Evolutionary conservation across 2,797 vertebrate genomes (phyloP).

Genomic region (Cetoscarus ocellatus): DNA sequence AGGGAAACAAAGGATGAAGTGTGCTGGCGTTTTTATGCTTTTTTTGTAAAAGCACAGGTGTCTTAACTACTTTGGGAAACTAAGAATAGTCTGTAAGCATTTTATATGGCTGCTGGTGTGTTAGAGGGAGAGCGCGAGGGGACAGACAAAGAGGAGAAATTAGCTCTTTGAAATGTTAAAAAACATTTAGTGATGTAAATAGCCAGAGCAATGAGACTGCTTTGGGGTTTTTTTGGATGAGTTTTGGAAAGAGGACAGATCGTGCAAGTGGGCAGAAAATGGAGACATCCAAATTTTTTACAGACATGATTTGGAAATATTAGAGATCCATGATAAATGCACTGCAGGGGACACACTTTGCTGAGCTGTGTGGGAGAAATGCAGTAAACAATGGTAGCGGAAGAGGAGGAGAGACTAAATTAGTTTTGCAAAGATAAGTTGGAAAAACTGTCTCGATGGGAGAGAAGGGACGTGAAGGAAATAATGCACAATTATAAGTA

Average conservation of each 20-base stretch:
- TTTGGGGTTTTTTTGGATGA: conserved; percentile 23
- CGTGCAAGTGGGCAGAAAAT: background rate
- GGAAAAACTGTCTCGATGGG: background rate
- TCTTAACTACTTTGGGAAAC: conserved; percentile 27
- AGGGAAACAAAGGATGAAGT: conserved; percentile 8
- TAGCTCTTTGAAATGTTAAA: background rate
- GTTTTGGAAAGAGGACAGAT: conserved; percentile 7
- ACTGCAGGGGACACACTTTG: conserved; percentile 36
- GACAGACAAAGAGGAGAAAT: conserved; percentile 33
- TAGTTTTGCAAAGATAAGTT: conserved; percentile 33
- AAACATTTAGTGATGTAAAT: conserved; percentile 7
- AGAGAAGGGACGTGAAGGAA: background rate
- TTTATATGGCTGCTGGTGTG: background rate
- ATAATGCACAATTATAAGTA: background rate
- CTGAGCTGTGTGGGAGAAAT: conserved; percentile 37
- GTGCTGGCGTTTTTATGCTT: conserved; percentile 5
- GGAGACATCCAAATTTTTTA: conserved; percentile 21
- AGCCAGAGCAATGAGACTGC: conserved; percentile 11
- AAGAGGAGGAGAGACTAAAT: conserved; percentile 24
- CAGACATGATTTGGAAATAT: conserved; percentile 38
- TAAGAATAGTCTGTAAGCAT: background rate
- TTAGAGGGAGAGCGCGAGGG: background rate
- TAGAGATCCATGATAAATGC: conserved; percentile 17
- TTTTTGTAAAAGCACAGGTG: background rate
- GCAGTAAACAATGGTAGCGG: conserved; percentile 32